These are phyloP conservation scores for Galeopsomyia nigrocyanea DNA, from an alignment of 2,888 invertebrate genomes.

Conservation along the genomic window DNA sequence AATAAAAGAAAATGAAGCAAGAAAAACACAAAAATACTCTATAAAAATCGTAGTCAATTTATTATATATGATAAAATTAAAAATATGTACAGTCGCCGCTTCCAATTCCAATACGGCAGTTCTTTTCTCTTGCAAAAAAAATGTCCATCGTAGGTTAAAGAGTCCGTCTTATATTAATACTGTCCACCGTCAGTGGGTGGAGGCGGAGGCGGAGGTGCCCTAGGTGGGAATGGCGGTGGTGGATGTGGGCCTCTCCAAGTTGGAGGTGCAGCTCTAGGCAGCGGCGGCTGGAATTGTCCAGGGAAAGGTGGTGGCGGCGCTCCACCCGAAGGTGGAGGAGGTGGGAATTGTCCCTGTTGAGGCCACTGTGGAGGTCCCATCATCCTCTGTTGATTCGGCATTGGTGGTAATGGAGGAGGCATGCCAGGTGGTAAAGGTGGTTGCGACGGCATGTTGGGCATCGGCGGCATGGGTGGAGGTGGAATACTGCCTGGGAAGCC, in stretches of 20 bases:
- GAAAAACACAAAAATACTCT: no score
- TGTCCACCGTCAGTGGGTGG: constrained; percentile 65
- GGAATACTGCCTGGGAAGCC: constrained; percentile 70
- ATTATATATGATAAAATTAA: no score
- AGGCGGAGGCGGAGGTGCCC: constrained; percentile 81
- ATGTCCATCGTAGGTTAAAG: no score
- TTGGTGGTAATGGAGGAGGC: constrained; percentile 76
- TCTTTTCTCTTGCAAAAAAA: no score
- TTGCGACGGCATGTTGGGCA: constrained; percentile 71
- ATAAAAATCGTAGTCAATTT: no score
- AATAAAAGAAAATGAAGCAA: no score
- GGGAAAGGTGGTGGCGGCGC: constrained; percentile 51
- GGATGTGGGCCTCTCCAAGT: constrained; percentile 75
- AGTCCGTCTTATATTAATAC: constrained; percentile 51
- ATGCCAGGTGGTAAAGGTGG: constrained; percentile 77
- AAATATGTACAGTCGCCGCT: no score
- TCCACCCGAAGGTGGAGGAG: constrained; percentile 72
- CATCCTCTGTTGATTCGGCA: constrained; percentile 66
- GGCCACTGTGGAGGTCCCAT: constrained; percentile 67
- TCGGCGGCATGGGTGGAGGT: constrained; percentile 76
- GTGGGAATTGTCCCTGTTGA: constrained; percentile 69
- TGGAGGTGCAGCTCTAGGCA: constrained; percentile 72
- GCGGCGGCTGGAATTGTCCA: constrained; percentile 66
- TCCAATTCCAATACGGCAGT: no score
- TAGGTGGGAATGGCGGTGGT: constrained; percentile 77